Evolutionary conservation across 2,113 vertebrate species (phyloP), one percentile per base, ranked within the genome.

Genomic region (Columba janthina): DNA sequence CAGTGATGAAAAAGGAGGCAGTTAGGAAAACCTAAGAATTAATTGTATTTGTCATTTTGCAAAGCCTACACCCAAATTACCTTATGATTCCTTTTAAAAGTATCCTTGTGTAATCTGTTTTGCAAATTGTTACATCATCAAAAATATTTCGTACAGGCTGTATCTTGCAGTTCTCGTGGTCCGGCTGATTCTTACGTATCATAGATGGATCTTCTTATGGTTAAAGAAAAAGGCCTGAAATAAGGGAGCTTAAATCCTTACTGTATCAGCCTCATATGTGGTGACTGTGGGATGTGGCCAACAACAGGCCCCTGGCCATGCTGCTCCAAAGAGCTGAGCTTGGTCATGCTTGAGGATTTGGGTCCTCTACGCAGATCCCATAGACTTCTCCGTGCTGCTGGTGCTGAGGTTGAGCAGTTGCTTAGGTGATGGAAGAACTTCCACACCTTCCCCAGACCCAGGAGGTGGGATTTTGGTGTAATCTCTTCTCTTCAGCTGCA

Each of bases 31-130:
- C 32, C n/a, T 57, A 75, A 62, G 57, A 86, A 88, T 79, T 28
- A 53, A 94, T 85, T 92, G 38, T 48, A 34, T 90, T 93, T 88
- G 60, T 93, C 85, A 90, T 96, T 89, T 88, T 84, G 69, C 40
- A 83, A 67, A 74, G 60, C 40, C 80, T 92, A 57, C 42, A 77
- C 78, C 64, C 77, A 92, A 69, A 83, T 88, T 90, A 66, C 72
- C 56, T 51, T 80, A 31, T 32, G 51, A 73, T 77, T 60, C 85
- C 56, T 75, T 84, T 88, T 60, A 31, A 75, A 93, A 93, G 72
- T 84, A 81, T 86, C 72, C 79, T 71, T 60, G 61, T 57, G 38
- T 71, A 86, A 92, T 90, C 83, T 74, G 48, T 71, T 93, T 94
- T 92, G 69, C 66, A 60, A 92, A 95, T 77, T 66, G 32, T 60